Percentiles rank a stretch among this genome's conserved stretches.
These are phyloP conservation scores for Drosophila imparisetae DNA, from an alignment of 2,888 invertebrate species.

Conservation along the genomic window DNA sequence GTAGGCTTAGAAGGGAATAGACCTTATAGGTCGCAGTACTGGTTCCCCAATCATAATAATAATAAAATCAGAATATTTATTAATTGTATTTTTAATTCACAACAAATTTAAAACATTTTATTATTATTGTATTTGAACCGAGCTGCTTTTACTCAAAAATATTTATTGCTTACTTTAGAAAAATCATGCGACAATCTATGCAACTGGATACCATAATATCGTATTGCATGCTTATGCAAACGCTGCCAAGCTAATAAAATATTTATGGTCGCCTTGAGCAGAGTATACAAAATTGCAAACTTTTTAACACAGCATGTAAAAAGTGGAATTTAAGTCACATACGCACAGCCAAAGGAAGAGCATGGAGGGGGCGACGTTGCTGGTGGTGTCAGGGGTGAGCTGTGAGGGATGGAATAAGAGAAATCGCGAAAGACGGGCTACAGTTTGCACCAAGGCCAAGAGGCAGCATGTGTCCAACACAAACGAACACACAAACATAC, in stretches of 20 bases:
- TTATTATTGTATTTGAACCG: neutral
- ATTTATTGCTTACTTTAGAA: neutral
- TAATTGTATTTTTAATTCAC: neutral
- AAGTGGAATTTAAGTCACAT: constrained; percentile 69
- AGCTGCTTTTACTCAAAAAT: neutral
- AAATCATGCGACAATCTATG: constrained; percentile 2
- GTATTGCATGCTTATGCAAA: constrained; percentile 4
- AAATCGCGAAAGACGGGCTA: constrained; percentile 52
- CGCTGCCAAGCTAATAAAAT: constrained; percentile 14
- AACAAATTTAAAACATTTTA: too few relatives aligned
- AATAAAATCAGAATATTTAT: too few relatives aligned
- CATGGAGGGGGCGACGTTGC: neutral
- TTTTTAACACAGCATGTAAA: constrained; percentile 54
- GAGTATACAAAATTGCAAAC: constrained; percentile 48
- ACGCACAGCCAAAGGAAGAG: constrained; percentile 24
- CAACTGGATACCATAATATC: neutral
- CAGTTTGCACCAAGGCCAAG: constrained; percentile 68
- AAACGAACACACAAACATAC: constrained; percentile 13
- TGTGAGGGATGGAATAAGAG: constrained; percentile 6
- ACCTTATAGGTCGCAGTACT: too few relatives aligned
- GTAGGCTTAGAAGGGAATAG: too few relatives aligned
- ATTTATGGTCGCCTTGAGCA: constrained; percentile 1
- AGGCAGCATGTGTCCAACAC: constrained; percentile 40
- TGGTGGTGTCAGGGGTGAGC: neutral
- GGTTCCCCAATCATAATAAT: too few relatives aligned